Percentiles rank a stretch among this genome's conserved stretches.
These are phyloP conservation scores for Lamprologus sp. DNA, from an alignment of 2,113 vertebrate species.

Conservation along the genomic window DNA sequence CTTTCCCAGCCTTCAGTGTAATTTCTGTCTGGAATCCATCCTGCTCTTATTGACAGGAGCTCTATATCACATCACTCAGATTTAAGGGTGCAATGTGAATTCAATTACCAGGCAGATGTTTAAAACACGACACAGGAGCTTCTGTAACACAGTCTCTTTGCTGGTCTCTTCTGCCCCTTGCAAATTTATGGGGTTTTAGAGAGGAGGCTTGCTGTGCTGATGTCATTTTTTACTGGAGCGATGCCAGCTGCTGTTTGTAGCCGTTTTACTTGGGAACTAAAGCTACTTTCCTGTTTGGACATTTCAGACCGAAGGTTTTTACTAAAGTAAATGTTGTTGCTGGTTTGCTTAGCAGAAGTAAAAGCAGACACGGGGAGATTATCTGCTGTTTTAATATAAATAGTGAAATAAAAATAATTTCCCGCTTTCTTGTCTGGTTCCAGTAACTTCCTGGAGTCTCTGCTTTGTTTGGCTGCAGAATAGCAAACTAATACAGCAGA, in stretches of 20 bases:
- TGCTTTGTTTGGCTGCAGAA: neutral
- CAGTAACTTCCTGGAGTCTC: neutral
- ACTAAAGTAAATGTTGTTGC: neutral
- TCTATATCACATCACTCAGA: conserved; percentile 54
- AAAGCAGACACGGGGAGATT: neutral
- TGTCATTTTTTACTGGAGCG: conserved; percentile 28
- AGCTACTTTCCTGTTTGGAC: neutral
- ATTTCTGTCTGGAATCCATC: conserved; percentile 30
- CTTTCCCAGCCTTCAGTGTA: neutral
- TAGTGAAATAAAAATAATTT: neutral
- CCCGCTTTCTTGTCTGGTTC: neutral
- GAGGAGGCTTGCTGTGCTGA: conserved; percentile 12
- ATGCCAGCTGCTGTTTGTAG: neutral
- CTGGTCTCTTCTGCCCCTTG: conserved; percentile 30
- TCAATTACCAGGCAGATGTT: conserved; percentile 56
- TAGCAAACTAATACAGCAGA: neutral
- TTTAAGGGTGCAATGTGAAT: conserved; percentile 60
- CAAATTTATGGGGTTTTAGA: conserved; percentile 46
- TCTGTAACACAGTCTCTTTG: conserved; percentile 17
- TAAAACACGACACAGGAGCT: conserved; percentile 41
- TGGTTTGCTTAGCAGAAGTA: neutral
- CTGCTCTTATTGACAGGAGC: conserved; percentile 52
- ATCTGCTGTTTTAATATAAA: neutral
- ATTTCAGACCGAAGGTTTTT: neutral
- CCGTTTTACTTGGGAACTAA: neutral